Base-by-base conservation (phyloP, 2,113 vertebrate species). In the Bubo scandiacus region DNA sequence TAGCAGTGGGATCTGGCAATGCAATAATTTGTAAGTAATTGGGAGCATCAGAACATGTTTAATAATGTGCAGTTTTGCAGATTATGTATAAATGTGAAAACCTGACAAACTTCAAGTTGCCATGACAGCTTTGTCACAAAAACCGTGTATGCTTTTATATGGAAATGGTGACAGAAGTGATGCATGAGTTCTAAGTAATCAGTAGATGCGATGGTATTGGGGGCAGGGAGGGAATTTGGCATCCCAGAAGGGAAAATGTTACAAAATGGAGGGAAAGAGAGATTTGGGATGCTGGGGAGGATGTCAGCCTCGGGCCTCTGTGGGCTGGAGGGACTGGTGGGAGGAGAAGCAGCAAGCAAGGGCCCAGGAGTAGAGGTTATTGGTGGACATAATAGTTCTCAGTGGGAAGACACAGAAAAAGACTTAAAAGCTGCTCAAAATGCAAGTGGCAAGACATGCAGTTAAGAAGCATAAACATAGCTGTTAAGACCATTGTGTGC, bases 101-200 rank as follows among this genome's bases (percentile, higher is more conserved):
- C 29, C 68, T 87, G 86, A 84, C 91, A 96, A 71, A 71, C 38
- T 81, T 91, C 83, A 84, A 81, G 91, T 91, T 96, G 47, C 89
- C 73, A 52, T 92, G 93, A 92, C 93, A 97, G 89, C 89, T 96
- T 91, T 95, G 91, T 91, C 73, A 96, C 52, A 57, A 85, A 86
- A 86, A 30, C 61, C 57, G n/a, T n/a, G 32, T 29, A 34, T 5
- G 3, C 77, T 95, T 95, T 75, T 52, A n/a, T 83, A 42, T 92
- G 83, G 86, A 94, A 96, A 95, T 79, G 72, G 30, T 94, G 86
- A 74, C 57, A 85, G 77, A 87, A 91, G 57, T 10, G 65, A 74
- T 38, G 21, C 7, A 15, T 67, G 80, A 51, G 15, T 74, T 84
- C 66, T 38, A 95, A 90, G 36, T 75, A 65, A 74, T 42, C 38